A percentile compares a stretch with the other conserved stretches of the same genome.
These are phyloP conservation scores for Neopipo cinnamomea DNA, from an alignment of 2,113 vertebrate species.

Conservation along the genomic window DNA sequence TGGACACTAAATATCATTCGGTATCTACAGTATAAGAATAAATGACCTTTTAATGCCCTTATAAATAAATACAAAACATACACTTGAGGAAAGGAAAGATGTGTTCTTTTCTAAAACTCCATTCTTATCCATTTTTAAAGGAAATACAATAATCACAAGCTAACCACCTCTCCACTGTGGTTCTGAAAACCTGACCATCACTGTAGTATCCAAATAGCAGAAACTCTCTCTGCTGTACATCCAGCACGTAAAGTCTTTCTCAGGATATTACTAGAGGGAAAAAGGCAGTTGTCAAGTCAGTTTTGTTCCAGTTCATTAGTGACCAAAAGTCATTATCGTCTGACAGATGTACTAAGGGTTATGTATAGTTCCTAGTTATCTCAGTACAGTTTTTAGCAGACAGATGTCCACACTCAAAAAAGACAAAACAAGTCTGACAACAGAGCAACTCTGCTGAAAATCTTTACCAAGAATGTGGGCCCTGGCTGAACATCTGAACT, in stretches of 20 bases:
- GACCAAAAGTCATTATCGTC: neutral
- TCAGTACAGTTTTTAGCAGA: neutral
- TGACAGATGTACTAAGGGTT: neutral
- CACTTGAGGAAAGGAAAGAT: neutral
- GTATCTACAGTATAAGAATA: neutral
- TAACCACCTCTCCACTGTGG: neutral
- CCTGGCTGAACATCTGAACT: neutral
- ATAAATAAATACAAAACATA: neutral
- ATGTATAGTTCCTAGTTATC: neutral
- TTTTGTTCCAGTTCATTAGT: conserved; percentile 31
- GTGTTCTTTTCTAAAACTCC: neutral
- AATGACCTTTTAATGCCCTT: neutral
- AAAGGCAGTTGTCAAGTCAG: neutral
- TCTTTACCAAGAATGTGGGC: neutral
- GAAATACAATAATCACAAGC: neutral
- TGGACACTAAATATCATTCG: neutral
- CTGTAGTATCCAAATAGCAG: neutral
- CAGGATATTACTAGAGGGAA: neutral
- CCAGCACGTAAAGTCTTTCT: neutral
- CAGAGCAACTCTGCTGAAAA: neutral
- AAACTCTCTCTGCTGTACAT: neutral
- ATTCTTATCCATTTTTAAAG: neutral
- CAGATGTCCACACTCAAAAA: neutral
- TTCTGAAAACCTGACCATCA: neutral
- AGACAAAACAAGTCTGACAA: neutral